Base-by-base conservation (phyloP, 2,113 vertebrate genomes). In the Chlamydotis undulata region DNA sequence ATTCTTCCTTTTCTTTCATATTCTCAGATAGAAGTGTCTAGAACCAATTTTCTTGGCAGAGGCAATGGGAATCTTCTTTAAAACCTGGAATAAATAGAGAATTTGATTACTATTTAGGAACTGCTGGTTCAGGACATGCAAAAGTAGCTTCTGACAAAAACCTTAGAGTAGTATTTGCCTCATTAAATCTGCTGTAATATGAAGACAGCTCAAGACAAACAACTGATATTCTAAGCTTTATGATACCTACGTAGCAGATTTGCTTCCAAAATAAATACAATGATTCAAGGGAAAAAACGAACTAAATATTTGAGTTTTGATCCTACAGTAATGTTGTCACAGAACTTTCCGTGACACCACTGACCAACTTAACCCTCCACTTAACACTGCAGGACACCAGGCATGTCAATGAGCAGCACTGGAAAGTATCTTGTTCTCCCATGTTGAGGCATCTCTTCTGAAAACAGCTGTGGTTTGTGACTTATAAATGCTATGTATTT, bases 11-110 rank as follows among this genome's bases (percentile, higher is more conserved):
- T 96, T 73, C 52, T 90, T 91, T 93, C 94, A 97, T 78, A 28
- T 45, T 73, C 61, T 92, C 60, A 60, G 19, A 81, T 23, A 65
- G 50, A 56, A 94, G 39, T 35, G 23, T 37, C 78, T 60, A 55
- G 91, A 63, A 92, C 23, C 29, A 91, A 57, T 89, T 63, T 93
- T 59, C 84, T 88, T 37, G 41, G 33, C 23, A 87, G 83, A 90
- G 16, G 26, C 26, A 91, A 74, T 14, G 4, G 37, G 47, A 94
- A 87, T 89, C 86, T 82, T 94, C 88, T 87, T 37, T 50, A 85
- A 78, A 75, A 86, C 92, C 98, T 98, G 91, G 22, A 97, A 97
- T 13, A 97, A 35, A 97, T 3, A 89, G 47, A 96, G 14, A 88
- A 93, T 64, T 60, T 78, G 29, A 89, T 96, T 94, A 97, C 26